Evolutionary conservation across 1,140 invertebrate genomes (phyloP), one percentile per base, ranked within the genome.

Genomic region (Drosophila triauraria): DNA sequence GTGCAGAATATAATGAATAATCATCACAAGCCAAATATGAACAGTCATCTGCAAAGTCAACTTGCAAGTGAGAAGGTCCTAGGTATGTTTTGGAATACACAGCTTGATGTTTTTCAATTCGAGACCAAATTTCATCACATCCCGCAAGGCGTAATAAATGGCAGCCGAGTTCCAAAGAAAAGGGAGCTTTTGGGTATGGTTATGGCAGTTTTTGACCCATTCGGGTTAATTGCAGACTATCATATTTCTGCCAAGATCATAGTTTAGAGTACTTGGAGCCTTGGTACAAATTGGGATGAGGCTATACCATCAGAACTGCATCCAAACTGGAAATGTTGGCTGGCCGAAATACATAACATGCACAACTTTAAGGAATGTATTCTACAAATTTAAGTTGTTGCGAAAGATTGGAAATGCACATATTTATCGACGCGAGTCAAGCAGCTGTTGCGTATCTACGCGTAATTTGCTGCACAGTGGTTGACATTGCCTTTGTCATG

Each of bases 1-100:
- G 15, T 65, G 15, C 40, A 64, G 12, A 38, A 20, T 10, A 10
- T 47, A 13, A 40, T 61, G 59, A 61, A 50, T 6, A 15, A 1
- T 40, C 13, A 40, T 40, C 38, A 40, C 13, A 13, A 5, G 20
- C 15, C 12, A 13, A 47, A 47, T 23, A 13, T 20, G 13, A 7
- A 47, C 20, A 47, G 20, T 10, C 44, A 47, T 47, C 12, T 23
- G 5, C 20, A 46, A 47, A 47, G 12, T 47, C 12, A 23, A 23
- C 20, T 47, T 20, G 1, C 4, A 23, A 23, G 44, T 20, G 20
- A 46, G 4, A 46, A 23, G 44, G 20, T 47, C 20, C 23, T 23
- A 23, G 44, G 20, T 27, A 3, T 27, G 25, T 27, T 27, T 27
- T 42, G 40, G 6, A 42, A 42, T 42, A 42, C 40, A n/a, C 40